Evolutionary conservation across 2,888 invertebrate genomes (phyloP).

Genomic region (Aphodius granarius): DNA sequence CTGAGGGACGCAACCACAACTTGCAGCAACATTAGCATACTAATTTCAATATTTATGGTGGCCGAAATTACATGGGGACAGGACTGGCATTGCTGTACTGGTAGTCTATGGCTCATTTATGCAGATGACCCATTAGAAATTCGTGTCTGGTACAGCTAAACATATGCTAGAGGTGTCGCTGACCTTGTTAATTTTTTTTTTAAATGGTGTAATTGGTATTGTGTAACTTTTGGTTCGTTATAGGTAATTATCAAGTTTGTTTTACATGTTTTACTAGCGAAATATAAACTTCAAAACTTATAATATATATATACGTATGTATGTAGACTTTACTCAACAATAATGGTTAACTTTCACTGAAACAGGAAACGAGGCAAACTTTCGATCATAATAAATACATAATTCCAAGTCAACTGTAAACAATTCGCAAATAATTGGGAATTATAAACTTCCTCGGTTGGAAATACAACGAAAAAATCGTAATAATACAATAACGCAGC

Average conservation of each 20-base stretch:
- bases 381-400: neutral
- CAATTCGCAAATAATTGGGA: neutral
- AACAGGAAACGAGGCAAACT: neutral
- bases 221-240: too few species aligned
- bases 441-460: neutral
- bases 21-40: slow-evolving; percentile 25
- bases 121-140: neutral
- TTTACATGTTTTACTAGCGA: too few species aligned
- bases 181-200: neutral
- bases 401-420: neutral
- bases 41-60: slow-evolving; percentile 26
- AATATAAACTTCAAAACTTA: too few species aligned
- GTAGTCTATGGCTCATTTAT: neutral
- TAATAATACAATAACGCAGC: neutral
- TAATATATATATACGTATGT: too few species aligned
- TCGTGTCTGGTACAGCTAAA: neutral
- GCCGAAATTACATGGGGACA: neutral
- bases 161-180: neutral
- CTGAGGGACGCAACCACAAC: slow-evolving; percentile 8
- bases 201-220: neutral
- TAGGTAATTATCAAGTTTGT: too few species aligned
- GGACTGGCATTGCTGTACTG: neutral
- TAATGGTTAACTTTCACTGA: neutral
- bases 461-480: neutral
- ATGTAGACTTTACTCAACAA: too few species aligned